Conservation (phyloP, 2,113 vertebrate genomes). For the Myodes glareolus region DNA sequence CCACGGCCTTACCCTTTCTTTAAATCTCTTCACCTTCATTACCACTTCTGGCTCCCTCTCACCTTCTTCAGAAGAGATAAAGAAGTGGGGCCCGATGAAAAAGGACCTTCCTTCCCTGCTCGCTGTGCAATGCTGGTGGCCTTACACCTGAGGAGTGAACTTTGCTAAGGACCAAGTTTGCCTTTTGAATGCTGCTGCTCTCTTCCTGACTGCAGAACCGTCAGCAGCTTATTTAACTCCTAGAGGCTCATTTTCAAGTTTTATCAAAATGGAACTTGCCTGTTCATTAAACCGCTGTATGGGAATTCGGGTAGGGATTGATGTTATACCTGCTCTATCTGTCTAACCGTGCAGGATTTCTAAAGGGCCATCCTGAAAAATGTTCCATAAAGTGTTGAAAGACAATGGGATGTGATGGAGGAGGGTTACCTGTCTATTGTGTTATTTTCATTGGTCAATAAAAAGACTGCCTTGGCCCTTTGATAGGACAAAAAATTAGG, state of each 20-base stretch:
- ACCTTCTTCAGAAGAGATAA: conserved; percentile 12
- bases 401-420: conserved; percentile 1
- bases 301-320: conserved; percentile 18
- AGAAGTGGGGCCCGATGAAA: not conserved
- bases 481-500: too few species aligned
- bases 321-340: conserved; percentile 15
- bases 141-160: not conserved
- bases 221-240: conserved; percentile 58
- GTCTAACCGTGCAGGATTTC: conserved; percentile 1
- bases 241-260: conserved; percentile 62
- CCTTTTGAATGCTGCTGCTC: conserved; percentile 38
- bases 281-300: not conserved
- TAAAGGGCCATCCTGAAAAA: not conserved
- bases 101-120: not conserved
- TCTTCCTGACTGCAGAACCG: conserved; percentile 36
- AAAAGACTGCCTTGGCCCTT: too few species aligned
- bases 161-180: conserved; percentile 10
- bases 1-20: not conserved
- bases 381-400: not conserved
- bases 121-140: not conserved
- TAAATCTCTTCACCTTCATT: not conserved
- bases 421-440: too few species aligned
- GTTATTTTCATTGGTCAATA: too few species aligned
- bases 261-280: conserved; percentile 39
- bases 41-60: not conserved